Evolutionary conservation across 2,888 invertebrate genomes (phyloP).

Genomic region (Seira sanloemensis): DNA sequence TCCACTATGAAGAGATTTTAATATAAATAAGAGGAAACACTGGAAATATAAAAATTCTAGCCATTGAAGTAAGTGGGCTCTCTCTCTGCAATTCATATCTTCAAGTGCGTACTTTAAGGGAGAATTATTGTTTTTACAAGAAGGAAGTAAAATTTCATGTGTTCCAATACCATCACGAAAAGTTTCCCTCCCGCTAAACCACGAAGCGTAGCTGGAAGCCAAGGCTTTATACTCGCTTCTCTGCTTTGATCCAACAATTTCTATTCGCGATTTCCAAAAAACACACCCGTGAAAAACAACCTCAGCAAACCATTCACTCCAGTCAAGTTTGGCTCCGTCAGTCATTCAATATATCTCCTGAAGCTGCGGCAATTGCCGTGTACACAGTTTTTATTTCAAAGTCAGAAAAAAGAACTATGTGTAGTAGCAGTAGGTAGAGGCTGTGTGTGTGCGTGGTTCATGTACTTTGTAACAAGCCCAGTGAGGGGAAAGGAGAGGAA

Average conservation of each 20-base stretch:
- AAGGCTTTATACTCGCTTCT: not conserved
- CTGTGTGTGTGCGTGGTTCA: conserved; percentile 18
- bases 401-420: not conserved
- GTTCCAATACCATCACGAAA: not conserved
- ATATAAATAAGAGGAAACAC: not conserved
- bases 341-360: conserved; percentile 19
- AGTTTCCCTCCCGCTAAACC: no score
- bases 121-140: not conserved
- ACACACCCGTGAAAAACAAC: not conserved
- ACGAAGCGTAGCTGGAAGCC: not conserved
- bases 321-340: conserved; percentile 29
- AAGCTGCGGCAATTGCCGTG: conserved; percentile 11
- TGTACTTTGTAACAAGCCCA: no score
- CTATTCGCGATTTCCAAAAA: conserved; percentile 6
- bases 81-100: no score
- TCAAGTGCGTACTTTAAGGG: conserved; percentile 12
- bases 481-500: no score
- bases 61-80: no score
- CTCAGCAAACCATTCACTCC: conserved; percentile 43
- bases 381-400: conserved; percentile 1
- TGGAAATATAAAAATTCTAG: not conserved
- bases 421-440: no score
- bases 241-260: not conserved
- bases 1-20: not conserved
- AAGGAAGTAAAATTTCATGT: not conserved